Conservation (phyloP, 1,140 invertebrate genomes). For the Lasaia peninsularis region DNA sequence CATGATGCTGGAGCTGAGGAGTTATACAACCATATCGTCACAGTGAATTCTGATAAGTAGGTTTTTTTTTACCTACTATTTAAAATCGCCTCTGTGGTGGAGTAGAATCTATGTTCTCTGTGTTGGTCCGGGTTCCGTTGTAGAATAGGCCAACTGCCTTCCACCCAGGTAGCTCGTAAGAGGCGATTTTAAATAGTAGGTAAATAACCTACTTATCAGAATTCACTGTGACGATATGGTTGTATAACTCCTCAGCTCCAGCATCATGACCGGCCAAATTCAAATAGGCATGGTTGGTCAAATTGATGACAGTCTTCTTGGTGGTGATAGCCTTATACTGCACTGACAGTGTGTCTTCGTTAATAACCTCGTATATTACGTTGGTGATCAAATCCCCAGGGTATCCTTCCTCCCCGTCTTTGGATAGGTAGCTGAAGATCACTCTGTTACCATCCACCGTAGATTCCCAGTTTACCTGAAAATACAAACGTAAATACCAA, state of each 20-base stretch:
- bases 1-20: conserved; percentile 79
- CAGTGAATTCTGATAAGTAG: conserved; percentile 84
- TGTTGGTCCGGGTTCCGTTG: too few species aligned
- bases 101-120: too few species aligned
- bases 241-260: conserved; percentile 79
- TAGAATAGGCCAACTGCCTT: too few species aligned
- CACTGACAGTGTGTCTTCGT: conserved; percentile 85
- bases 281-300: conserved; percentile 96
- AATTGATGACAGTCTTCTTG: conserved; percentile 90
- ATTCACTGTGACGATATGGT: conserved; percentile 86
- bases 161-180: too few species aligned
- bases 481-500: background rate
- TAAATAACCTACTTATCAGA: conserved; percentile 80
- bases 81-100: too few species aligned
- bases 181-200: too few species aligned
- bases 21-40: conserved; percentile 85
- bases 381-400: conserved; percentile 86
- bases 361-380: conserved; percentile 84
- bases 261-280: conserved; percentile 91
- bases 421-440: conserved; percentile 75
- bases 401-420: conserved; percentile 92
- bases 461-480: conserved; percentile 67
- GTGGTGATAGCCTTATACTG: conserved; percentile 85
- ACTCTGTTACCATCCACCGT: conserved; percentile 77
- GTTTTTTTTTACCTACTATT: too few species aligned